These are phyloP conservation scores for Drosophila glabriapex DNA, from an alignment of 2,888 invertebrate genomes.

Conservation along the genomic window DNA sequence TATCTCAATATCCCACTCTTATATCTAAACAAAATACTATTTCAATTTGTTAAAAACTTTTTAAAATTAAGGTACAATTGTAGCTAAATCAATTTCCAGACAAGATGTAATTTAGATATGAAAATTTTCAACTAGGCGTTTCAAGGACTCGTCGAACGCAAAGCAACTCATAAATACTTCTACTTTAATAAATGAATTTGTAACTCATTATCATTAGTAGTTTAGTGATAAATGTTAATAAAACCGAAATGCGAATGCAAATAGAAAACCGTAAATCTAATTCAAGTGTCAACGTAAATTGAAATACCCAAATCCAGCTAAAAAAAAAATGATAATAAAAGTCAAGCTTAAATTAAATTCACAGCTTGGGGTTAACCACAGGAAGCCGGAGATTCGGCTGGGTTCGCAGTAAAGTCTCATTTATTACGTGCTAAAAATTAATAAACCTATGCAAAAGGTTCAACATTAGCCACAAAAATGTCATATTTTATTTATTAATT, in stretches of 20 bases:
- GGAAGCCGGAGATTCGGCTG: slow-evolving; percentile 13
- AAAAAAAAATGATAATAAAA: background rate
- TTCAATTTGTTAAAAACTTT: slow-evolving; percentile 62
- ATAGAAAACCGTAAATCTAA: slow-evolving; percentile 24
- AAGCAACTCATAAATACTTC: slow-evolving; percentile 47
- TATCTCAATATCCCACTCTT: slow-evolving; percentile 64
- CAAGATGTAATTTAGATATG: slow-evolving; percentile 62
- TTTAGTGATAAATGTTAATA: slow-evolving; percentile 78
- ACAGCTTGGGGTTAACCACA: slow-evolving; percentile 34
- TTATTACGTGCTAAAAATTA: slow-evolving; percentile 79
- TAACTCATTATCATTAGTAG: slow-evolving; percentile 81
- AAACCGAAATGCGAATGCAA: slow-evolving; percentile 45
- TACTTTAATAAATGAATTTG: slow-evolving; percentile 69
- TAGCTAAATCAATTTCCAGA: slow-evolving; percentile 66
- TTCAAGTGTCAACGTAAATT: slow-evolving; percentile 32
- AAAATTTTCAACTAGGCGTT: slow-evolving; percentile 50
- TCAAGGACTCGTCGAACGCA: slow-evolving; percentile 6
- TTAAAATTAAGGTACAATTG: slow-evolving; percentile 67
- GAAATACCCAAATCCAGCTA: background rate
- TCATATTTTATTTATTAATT: slow-evolving; percentile 79
- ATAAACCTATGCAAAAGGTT: slow-evolving; percentile 51
- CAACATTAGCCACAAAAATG: slow-evolving; percentile 49
- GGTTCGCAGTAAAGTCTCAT: slow-evolving; percentile 59
- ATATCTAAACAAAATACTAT: slow-evolving; percentile 26
- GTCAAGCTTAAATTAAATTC: slow-evolving; percentile 23